A percentile compares a stretch with the other conserved stretches of the same genome.
These are phyloP conservation scores for Neomorphus geoffroyi DNA, from an alignment of 2,797 vertebrate genomes.

Conservation along the genomic window DNA sequence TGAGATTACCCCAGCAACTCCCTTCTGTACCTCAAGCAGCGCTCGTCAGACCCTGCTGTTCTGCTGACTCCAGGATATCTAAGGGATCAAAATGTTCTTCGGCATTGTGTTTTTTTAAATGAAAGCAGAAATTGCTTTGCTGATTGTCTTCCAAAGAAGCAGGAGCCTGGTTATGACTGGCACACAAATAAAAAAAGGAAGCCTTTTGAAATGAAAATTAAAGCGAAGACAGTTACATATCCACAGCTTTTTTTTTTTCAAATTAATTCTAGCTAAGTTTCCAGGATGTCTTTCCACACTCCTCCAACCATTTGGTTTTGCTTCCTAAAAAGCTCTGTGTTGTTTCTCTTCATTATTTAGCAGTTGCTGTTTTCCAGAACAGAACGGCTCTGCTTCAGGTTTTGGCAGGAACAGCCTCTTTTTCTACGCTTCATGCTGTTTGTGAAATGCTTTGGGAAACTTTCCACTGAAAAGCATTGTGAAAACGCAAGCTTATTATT, in stretches of 20 bases:
- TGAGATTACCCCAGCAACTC: background rate
- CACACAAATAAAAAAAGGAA: slow-evolving; percentile 27
- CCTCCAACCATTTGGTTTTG: slow-evolving; percentile 25
- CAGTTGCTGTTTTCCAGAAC: slow-evolving; percentile 44
- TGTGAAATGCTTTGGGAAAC: slow-evolving; percentile 62
- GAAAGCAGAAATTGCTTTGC: background rate
- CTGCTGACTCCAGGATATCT: background rate
- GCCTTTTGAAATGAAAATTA: slow-evolving; percentile 31
- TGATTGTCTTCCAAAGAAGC: slow-evolving; percentile 4
- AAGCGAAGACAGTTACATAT: background rate
- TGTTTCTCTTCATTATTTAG: slow-evolving; percentile 52
- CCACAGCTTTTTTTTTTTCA: background rate
- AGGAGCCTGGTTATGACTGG: background rate
- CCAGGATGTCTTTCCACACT: slow-evolving; percentile 3
- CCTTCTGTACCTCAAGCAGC: background rate
- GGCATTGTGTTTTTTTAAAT: background rate
- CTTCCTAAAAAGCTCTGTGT: slow-evolving; percentile 48
- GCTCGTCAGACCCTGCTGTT: background rate
- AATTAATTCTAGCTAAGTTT: slow-evolving; percentile 33
- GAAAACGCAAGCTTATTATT: slow-evolving; percentile 46
- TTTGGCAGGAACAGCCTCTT: slow-evolving; percentile 50
- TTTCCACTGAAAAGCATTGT: slow-evolving; percentile 53
- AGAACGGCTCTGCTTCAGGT: slow-evolving; percentile 51
- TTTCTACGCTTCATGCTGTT: slow-evolving; percentile 17
- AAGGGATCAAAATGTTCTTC: slow-evolving; percentile 1